Evolutionary conservation across 2,113 vertebrate genomes (phyloP).

Genomic region (Python bivittatus): DNA sequence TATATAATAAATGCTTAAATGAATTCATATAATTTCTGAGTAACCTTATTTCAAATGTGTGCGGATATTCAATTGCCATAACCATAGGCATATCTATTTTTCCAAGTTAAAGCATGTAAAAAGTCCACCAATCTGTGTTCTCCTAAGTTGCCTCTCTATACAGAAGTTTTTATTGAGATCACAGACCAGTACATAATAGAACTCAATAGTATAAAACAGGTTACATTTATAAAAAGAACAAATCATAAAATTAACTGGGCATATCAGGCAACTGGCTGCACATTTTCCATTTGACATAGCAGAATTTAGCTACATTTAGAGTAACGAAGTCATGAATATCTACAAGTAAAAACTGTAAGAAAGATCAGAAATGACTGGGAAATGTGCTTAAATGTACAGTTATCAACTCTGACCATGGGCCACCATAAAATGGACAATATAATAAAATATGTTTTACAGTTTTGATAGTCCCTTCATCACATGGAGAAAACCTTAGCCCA

Average conservation of each 20-base stretch:
- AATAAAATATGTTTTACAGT: not conserved
- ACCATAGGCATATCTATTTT: not conserved
- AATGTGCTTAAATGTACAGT: not conserved
- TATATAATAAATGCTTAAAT: not conserved
- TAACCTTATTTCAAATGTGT: not conserved
- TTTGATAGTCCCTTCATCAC: not conserved
- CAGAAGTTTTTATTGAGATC: not conserved
- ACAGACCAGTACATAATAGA: not conserved
- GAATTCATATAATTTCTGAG: not conserved
- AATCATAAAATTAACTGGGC: not conserved
- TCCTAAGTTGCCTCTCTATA: not conserved
- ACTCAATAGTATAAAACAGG: not conserved
- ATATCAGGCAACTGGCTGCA: not conserved
- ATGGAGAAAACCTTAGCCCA: not conserved
- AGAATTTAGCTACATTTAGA: not conserved
- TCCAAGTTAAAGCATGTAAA: not conserved
- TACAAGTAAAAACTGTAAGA: not conserved
- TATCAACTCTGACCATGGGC: not conserved
- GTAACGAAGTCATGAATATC: not conserved
- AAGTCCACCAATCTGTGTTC: not conserved
- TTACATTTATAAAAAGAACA: not conserved
- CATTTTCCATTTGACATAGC: not conserved
- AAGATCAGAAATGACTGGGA: not conserved
- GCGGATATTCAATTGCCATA: not conserved
- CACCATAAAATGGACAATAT: not conserved